phyloP scores from a whole-genome alignment of 2,888 invertebrate species.

The Polydesmus complanatus region DNA sequence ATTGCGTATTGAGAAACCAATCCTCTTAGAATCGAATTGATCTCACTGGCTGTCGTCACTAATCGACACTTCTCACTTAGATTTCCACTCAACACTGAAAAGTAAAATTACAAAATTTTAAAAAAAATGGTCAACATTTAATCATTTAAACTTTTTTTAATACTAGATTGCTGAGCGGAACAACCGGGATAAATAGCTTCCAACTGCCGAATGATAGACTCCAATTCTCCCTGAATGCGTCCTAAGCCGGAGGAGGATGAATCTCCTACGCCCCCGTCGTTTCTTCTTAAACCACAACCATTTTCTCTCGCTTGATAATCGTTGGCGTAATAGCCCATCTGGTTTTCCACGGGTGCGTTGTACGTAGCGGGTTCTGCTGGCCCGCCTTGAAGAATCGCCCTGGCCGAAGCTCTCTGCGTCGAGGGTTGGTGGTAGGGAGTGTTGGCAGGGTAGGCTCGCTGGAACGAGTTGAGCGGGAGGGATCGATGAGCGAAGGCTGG shows the following conservation, averaged over 20 bases:
- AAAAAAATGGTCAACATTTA: neutral
- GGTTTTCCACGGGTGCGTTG: too few relatives aligned
- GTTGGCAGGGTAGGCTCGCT: neutral
- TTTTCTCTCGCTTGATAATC: neutral
- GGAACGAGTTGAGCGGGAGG: neutral
- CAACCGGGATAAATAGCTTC: slow-evolving; percentile 9
- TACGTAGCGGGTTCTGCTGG: neutral
- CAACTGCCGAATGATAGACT: slow-evolving; percentile 5
- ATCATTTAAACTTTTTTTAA: neutral
- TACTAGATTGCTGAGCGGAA: neutral
- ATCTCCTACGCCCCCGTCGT: neutral
- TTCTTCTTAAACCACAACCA: neutral
- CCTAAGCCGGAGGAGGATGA: neutral
- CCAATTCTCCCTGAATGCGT: slow-evolving; percentile 8
- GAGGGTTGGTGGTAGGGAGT: neutral
- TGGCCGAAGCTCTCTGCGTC: slow-evolving; percentile 5
- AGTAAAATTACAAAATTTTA: neutral
- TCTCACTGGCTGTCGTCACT: neutral
- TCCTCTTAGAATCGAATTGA: neutral
- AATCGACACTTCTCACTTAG: neutral
- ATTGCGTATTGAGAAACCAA: neutral
- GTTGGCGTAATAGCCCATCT: too few relatives aligned
- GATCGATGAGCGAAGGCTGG: slow-evolving; percentile 2
- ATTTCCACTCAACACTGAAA: neutral
- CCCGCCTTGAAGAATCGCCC: slow-evolving; percentile 3